These are phyloP conservation scores for Strigamia maritima DNA, from an alignment of 2,888 invertebrate species.

Conservation along the genomic window DNA sequence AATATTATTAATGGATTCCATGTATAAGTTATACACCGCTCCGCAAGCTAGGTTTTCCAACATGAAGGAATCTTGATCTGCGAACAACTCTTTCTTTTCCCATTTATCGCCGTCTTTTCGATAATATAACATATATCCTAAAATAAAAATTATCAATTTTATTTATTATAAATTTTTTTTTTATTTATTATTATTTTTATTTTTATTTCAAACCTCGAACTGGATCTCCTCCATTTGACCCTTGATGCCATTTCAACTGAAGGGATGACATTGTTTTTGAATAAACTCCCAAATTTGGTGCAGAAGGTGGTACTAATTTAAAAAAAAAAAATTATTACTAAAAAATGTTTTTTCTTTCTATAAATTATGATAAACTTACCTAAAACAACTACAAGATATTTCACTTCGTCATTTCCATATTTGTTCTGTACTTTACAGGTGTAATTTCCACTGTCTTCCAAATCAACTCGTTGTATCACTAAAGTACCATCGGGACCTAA, in stretches of 20 bases:
- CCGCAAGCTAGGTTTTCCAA: constrained; percentile 38
- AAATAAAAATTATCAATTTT: background rate
- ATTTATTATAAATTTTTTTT: background rate
- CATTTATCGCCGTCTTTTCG: constrained; percentile 24
- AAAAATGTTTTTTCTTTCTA: background rate
- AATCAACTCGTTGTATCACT: background rate
- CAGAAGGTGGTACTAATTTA: constrained; percentile 26
- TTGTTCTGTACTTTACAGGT: constrained; percentile 25
- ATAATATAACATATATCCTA: constrained; percentile 35
- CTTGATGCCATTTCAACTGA: constrained; percentile 40
- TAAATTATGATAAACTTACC: constrained; percentile 6
- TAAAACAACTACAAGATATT: constrained; percentile 36
- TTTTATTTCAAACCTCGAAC: constrained; percentile 40
- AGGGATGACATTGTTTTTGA: constrained; percentile 40
- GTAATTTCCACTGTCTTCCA: constrained; percentile 34
- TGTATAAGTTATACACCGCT: constrained; percentile 31
- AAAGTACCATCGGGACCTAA: constrained; percentile 33
- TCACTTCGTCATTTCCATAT: constrained; percentile 34
- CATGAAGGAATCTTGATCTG: constrained; percentile 22
- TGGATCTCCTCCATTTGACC: constrained; percentile 38
- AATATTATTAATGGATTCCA: constrained; percentile 34
- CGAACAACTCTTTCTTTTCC: constrained; percentile 1
- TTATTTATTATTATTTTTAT: background rate
- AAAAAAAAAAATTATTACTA: background rate
- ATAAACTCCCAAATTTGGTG: constrained; percentile 33